Conservation (phyloP, 2,888 invertebrate genomes). For the Ferrisia virgata region DNA sequence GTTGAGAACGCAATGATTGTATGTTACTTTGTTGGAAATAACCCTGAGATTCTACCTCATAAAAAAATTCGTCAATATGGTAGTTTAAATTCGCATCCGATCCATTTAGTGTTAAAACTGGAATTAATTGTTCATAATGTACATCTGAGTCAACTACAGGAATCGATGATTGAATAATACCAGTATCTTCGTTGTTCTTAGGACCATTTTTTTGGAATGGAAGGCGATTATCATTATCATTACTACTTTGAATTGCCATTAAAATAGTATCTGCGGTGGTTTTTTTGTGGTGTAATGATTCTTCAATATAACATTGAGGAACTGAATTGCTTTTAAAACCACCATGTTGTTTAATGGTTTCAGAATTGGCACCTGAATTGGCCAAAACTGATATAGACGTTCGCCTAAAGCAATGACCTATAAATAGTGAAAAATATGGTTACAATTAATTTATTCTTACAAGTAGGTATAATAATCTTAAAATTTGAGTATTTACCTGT, state of each 20-base stretch:
- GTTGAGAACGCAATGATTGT: too few relatives aligned
- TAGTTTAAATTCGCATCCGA: too few relatives aligned
- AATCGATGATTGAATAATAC: too few relatives aligned
- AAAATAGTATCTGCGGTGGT: too few relatives aligned
- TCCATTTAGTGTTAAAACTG: too few relatives aligned
- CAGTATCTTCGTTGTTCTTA: too few relatives aligned
- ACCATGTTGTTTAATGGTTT: background rate
- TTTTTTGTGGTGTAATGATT: background rate
- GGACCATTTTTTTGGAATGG: background rate
- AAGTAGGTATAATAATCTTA: background rate
- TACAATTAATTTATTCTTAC: background rate
- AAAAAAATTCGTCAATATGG: too few relatives aligned
- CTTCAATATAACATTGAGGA: background rate
- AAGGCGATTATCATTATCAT: background rate
- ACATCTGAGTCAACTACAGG: too few relatives aligned
- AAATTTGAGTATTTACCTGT: background rate
- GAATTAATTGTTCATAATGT: too few relatives aligned
- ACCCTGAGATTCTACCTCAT: too few relatives aligned
- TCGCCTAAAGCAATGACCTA: background rate
- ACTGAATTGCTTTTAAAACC: background rate
- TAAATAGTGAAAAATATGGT: background rate
- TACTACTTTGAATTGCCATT: background rate
- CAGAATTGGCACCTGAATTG: background rate
- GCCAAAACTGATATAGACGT: background rate
- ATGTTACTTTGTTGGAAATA: too few relatives aligned